Evolutionary conservation across 2,113 vertebrate genomes (phyloP), one percentile per base, ranked within the genome.

Genomic region (Zosterops japonicus): DNA sequence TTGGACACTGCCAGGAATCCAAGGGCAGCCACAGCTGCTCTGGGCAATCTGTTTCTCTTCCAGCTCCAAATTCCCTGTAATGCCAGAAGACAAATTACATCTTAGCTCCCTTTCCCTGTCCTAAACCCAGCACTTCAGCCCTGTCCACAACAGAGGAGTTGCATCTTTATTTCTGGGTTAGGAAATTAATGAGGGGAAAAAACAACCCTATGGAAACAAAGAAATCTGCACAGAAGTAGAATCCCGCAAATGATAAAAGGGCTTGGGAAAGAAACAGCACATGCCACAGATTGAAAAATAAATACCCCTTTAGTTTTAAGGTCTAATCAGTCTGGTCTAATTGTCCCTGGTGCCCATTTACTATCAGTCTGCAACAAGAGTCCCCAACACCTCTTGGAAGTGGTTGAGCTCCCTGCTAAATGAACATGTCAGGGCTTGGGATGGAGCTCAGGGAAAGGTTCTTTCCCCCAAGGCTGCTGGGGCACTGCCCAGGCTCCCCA

Each of bases 401-500:
- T 21, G 25, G 13, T 23, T 36, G 72, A 77, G 33, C 55, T 69
- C 46, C 17, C 9, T 23, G 36, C 8, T 52, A 55, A 60, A 33
- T 8, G 13, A 60, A 31, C n/a, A 2, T 4, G 2, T 11, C 29
- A 47, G 41, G 47, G 1, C 1, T 69, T 70, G 41, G 56, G 4
- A 9, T 49, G 65, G 85, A 63, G 2, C 49, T 71, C n/a, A 79
- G 75, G 75, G 49, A 7, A 87, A 79, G n/a, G 56, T 70, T 71
- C 85, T 63, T 41, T n/a, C 75, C 82, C 47, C 41, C 2, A 8
- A 78, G 84, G 74, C 0, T 53, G 84, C 55, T 78, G 84, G 68
- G 81, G 64, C 84, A 70, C 74, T 78, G 84, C 41, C 47, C 84
- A 69, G 84, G 74, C 64, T 78, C 15, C 56, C 84, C 74, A 79